These are phyloP conservation scores for Acanthosepion pharaonis DNA, from an alignment of 2,888 invertebrate genomes.

Conservation along the genomic window DNA sequence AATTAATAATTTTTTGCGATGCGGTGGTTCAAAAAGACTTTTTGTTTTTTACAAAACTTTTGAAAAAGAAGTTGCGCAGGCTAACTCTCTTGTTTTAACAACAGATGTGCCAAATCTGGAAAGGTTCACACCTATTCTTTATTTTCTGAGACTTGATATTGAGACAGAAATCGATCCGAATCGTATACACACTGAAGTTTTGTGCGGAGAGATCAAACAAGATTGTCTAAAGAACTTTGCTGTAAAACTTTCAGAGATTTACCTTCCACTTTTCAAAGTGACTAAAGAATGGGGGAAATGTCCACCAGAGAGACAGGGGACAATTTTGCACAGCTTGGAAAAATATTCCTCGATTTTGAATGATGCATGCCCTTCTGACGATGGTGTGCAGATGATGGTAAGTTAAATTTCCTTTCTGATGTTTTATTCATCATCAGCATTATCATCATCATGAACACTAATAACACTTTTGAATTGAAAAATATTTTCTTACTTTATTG, in stretches of 20 bases:
- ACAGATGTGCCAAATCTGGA: slow-evolving; percentile 70
- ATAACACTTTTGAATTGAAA: too few relatives aligned
- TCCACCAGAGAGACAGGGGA: slow-evolving; percentile 67
- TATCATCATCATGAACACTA: too few relatives aligned
- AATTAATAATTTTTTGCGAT: slow-evolving; percentile 71
- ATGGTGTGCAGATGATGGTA: slow-evolving; percentile 49
- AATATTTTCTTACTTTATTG: too few relatives aligned
- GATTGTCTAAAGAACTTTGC: slow-evolving; percentile 71
- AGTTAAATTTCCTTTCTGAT: not conserved
- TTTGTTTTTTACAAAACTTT: slow-evolving; percentile 72
- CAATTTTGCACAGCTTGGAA: slow-evolving; percentile 71
- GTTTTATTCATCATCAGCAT: not conserved
- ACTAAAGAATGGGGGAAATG: slow-evolving; percentile 74
- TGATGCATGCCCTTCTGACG: slow-evolving; percentile 70
- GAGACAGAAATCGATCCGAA: slow-evolving; percentile 71
- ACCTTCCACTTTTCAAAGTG: slow-evolving; percentile 70
- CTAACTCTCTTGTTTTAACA: not conserved
- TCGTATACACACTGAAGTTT: slow-evolving; percentile 72
- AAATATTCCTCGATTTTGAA: slow-evolving; percentile 69
- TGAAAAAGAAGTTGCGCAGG: slow-evolving; percentile 66
- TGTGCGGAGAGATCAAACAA: slow-evolving; percentile 74
- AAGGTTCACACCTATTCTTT: slow-evolving; percentile 67
- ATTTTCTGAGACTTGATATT: slow-evolving; percentile 70
- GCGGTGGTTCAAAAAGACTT: slow-evolving; percentile 71
- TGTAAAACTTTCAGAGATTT: slow-evolving; percentile 71